Evolutionary conservation across 2,113 vertebrate species (phyloP), one percentile per base, ranked within the genome.

Genomic region (Bambusicola thoracicus): DNA sequence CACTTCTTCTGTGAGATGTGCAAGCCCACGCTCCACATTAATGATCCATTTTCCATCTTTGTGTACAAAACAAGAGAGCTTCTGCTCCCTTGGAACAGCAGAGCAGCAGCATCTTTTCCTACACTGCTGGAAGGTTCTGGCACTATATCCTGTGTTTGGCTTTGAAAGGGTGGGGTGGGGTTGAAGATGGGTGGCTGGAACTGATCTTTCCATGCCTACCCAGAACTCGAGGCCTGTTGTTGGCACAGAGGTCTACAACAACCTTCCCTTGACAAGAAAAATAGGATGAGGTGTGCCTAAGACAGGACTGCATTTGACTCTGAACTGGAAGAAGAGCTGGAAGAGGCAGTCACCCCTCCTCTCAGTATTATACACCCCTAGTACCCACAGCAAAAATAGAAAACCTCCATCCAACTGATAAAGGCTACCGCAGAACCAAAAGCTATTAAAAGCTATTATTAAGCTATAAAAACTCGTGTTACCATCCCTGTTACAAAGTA

Each of bases 401-500:
- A 95, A 81, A 68, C 9, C 66, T 84, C 34, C 13, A 48, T 30
- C 20, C 81, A 29, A 30, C 40, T 70, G 24, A 72, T n/a, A 59
- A 63, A 61, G 29, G 16, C 51, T 22, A 62, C 0, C 0, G 24
- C 63, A 62, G 0, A 46, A 12, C 40, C 14, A 72, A 79, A 81
- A 89, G 34, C 25, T 81, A 36, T 81, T 75, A n/a, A n/a, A n/a
- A n/a, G n/a, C n/a, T n/a, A n/a, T n/a, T n/a, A n/a, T n/a, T n/a
- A n/a, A n/a, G n/a, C n/a, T n/a, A n/a, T n/a, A n/a, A n/a, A 68
- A 90, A 93, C 75, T 70, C 13, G 44, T 63, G 25, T 69, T 76
- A 61, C 36, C 24, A 9, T 59, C 48, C 21, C 55, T 69, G 38
- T 66, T 27, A 70, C 6, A 83, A 86, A 88, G 85, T n/a, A 74